Base-by-base conservation (phyloP, 2,888 invertebrate genomes). In the Netelia inedita region DNA sequence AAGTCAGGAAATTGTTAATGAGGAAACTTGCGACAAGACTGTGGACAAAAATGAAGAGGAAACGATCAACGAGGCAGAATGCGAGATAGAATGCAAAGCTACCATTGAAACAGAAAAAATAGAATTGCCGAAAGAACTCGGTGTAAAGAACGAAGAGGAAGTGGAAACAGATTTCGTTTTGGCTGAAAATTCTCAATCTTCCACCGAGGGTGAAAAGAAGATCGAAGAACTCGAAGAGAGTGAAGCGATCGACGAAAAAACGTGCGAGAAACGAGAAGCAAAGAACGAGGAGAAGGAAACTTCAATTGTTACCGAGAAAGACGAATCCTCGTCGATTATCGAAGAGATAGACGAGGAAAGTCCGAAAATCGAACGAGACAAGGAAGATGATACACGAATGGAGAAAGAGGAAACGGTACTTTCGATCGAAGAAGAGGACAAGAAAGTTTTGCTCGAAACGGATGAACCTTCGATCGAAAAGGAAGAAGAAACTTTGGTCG, bases 401-500 rank as follows among this genome's bases (percentile, higher is more conserved):
- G 16, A 11, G 19, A 28, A 57, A 23, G 55, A 55, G 63, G 59
- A 81, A 43, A 57, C 11, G 1, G 71, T 46, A 1, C n/a, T 41
- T 46, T 68, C 50, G 2, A 65, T 1, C 16, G 41, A 65, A 41
- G 10, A 43, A 14, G 21, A 21, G 35, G n/a, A 61, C n/a, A 65
- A 65, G 35, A 41, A 16, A 43, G 11, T 65, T 61, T 61, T 1
- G 3, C 11, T 11, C 19, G 16, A 23, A 50, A 1, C 19, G 5
- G 23, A 19, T 6, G 68, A 68, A 21, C 23, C 68, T 50, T 68
- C 23, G 23, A 57, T 19, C 1, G 57, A 81, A 59, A 50, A 59
- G 53, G 55, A 66, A 69, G 55, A 69, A 28, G 69, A 79, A 74
- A 63, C 46, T 46, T 35, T 19, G 11, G 21, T 41, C 43, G 3